Base-by-base conservation (phyloP, 64 coral and sea anemone species). In the Orbicella faveolata region DNA sequence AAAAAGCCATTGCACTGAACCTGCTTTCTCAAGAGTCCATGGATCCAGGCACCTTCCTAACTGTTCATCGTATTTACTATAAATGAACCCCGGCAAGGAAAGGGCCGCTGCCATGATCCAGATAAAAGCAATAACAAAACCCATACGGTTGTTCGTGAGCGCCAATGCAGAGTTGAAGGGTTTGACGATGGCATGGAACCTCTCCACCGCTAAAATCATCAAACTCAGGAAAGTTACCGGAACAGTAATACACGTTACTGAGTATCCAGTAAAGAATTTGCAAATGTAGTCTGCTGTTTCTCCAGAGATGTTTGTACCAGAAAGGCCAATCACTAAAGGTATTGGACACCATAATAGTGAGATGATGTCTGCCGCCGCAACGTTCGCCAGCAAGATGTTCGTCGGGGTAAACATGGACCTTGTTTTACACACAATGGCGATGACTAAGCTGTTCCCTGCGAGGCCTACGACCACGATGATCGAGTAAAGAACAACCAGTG, bases 101-200 rank as follows among this genome's bases (percentile, higher is more conserved):
- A 55, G 73, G 11, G 72, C 34, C 44, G 80, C 30, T 9, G 90
- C 83, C 15, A 69, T 16, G 8, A 61, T 18, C 90, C 90, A 92
- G 52, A 87, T 86, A 20, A 57, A 63, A 4, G 48, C 52, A 16
- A 92, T 69, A 3, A 77, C 83, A 36, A 55, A 80, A 23, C 68
- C 52, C 61, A 87, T 77, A 25, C 23, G 76, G 12, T 92, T 34
- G 12, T 91, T 75, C 41, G 70, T 48, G 1, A 86, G 75, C 13
- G 64, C 35, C 2, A 73, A 34, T 30, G 74, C 30, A 30, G 19
- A 16, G 4, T 53, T 66, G 26, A 92, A 79, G 2, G 90, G 83
- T 67, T 92, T 92, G 6, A 92, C 83, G 53, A 92, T 55, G 10
- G 90, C 90, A 36, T 92, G 74, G 62, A 87, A 92, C 21, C 90